Base-by-base conservation (phyloP, 2,888 invertebrate species). In the Amphipyra tragopoginis region DNA sequence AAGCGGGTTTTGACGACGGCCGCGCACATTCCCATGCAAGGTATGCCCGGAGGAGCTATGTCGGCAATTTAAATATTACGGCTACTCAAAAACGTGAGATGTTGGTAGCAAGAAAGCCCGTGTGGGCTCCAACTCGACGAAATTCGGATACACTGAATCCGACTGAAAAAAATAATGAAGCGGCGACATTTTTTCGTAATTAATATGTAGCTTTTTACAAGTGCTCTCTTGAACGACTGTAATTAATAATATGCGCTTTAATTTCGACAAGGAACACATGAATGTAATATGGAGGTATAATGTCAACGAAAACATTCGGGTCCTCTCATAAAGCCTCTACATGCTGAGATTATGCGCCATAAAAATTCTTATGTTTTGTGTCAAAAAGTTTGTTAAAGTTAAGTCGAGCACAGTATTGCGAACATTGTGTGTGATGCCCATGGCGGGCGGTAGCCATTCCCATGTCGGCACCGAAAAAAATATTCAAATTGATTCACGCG, bases 401-500 rank as follows among this genome's bases (percentile, higher is more conserved):
- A 65, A 77, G 64, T 63, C 65, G 63, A 55, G 59, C 48, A 75
- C 58, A 69, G 74, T 81, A 81, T 82, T 70, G 71, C 79, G 79
- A 75, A 77, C 77, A 78, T 79, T 79, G 80, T 77, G 74, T 75
- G 81, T 78, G 75, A 73, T 74, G 82, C 54, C 72, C 81, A 79
- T 79, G 81, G 79, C 83, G 83, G 85, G 68, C 81, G 79, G 84
- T 79, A 80, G 83, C 85, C 86, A 86, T 93, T 93, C 93, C 87
- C 93, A 93, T 91, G 93, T 88, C 89, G 87, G 88, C 82, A 86
- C 86, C 89, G 83, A 92, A 93, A 93, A 91, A 89, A 88, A 92
- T 93, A 94, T 94, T 94, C 92, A 93, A 94, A 94, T 94, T 85
- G 88, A 93, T 93, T 93, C 94, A 93, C 93, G 93, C 93, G 91